Evolutionary conservation across 2,113 vertebrate species (phyloP), one percentile per base, ranked within the genome.

Genomic region (Myanophis thanlyinensis): DNA sequence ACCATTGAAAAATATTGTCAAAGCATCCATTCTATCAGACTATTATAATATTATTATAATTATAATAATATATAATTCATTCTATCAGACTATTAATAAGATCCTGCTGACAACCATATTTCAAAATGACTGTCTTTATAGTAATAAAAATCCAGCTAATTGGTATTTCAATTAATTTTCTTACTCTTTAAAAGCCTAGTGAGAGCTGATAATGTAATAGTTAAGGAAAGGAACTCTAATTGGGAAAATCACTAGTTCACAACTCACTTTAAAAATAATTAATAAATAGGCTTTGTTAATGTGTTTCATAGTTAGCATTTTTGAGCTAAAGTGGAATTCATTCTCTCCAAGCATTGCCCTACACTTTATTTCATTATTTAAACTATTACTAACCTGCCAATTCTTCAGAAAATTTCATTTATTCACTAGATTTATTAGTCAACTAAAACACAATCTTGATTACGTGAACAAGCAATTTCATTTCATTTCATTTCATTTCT

Each of bases 111-210:
- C 86, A 52, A 73, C 15, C 49, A 30, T 49, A 92, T 80, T 51
- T 88, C 59, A 56, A 30, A 52, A 92, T 25, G 51, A 22, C 23
- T 80, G 15, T 18, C 44, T 88, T 92, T 51, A 73, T 92, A 52
- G 47, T 46, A 92, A 88, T 88, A 59, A 73, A 88, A 73, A 23
- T 87, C 35, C 40, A 53, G 48, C 59, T 92, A 44, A 49, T 73
- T n/a, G 25, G 48, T 49, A 92, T 23, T 87, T 88, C 91, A 47
- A 73, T 92, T 92, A 88, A 73, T 88, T 88, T 88, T 59, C 48
- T 92, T 80, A 46, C 56, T 49, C 30, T 87, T 87, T 73, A 80
- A 88, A 62, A 88, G 40, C 25, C 59, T 51, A 51, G 56, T 35
- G 85, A 67, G 35, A 88, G 53, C 44, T 86, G 35, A 47, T 90